Base-by-base conservation (phyloP, 1,140 invertebrate genomes). In the Macrobrachium rosenbergii region DNA sequence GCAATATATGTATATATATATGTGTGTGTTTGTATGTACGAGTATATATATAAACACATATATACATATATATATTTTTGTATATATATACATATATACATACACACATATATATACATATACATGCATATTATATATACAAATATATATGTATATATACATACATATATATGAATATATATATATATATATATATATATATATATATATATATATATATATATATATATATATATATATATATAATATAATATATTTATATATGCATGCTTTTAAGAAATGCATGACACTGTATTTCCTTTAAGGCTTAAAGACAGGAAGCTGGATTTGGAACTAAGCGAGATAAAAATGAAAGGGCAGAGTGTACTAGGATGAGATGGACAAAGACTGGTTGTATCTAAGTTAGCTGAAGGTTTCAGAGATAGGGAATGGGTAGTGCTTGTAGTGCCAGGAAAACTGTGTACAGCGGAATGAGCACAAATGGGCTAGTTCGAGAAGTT, bases 131-230 rank as follows among this genome's bases (percentile, higher is more conserved):
- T 21, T 60, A 59, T 60, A 63, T n/a, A 60, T 21, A 79, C 14
- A 79, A 5, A 59, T 21, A 59, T 21, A 60, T 60, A 79, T 23
- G 11, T 23, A 79, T 60, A 79, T n/a, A 79, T 23, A 79, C 5
- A 79, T 21, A 60, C 10, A 79, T n/a, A 79, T 23, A 28, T 60
- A 79, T 60, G 62, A 5, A 60, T 23, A 79, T 17, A 60, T 17
- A 79, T 23, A 79, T 23, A 60, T 37, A 60, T 23, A 79, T 37
- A 79, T 23, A 79, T 17, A 79, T 23, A 79, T 37, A 23, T 59
- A 69, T 72, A 82, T 72, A 82, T 72, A 82, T 58, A 82, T 58
- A 82, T 58, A 82, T 72, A 81, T 64, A 81, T 64, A 81, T 64
- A 67, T 64, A 81, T 64, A 81, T 43, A 80, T 28, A 80, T 28